phyloP scores from a whole-genome alignment of 2,888 invertebrate genomes.

The Frankliniella fusca region DNA sequence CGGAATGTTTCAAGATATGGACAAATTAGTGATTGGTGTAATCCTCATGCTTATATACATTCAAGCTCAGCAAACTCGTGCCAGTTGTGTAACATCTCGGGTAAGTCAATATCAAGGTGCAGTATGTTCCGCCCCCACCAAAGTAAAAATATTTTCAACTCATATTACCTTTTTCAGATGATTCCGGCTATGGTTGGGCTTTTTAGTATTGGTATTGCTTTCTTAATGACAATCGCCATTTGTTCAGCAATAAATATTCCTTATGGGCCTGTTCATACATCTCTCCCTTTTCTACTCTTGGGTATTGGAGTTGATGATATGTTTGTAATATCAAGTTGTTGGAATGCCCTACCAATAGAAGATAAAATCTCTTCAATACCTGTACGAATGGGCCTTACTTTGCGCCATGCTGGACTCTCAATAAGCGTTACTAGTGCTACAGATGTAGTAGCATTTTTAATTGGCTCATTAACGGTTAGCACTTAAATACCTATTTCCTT shows the following conservation, averaged over 20 bases:
- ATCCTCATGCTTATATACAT: conserved; percentile 71
- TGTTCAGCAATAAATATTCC: conserved; percentile 67
- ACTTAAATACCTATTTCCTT: neutral
- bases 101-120: conserved; percentile 47
- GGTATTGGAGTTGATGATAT: conserved; percentile 78
- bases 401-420: conserved; percentile 77
- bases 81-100: conserved; percentile 68
- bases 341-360: conserved; percentile 58
- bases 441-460: conserved; percentile 72
- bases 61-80: conserved; percentile 63
- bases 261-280: conserved; percentile 77
- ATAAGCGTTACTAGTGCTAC: conserved; percentile 80
- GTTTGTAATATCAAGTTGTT: conserved; percentile 78
- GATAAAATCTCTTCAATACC: conserved; percentile 55
- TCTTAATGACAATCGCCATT: conserved; percentile 64
- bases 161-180: conserved; percentile 49
- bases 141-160: neutral
- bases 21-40: conserved; percentile 63
- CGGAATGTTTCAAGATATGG: conserved; percentile 68
- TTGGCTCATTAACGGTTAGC: conserved; percentile 70
- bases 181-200: conserved; percentile 65
- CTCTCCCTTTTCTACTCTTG: conserved; percentile 74
- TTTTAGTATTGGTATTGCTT: conserved; percentile 67
- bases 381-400: conserved; percentile 63
- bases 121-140: no score